Evolutionary conservation across 2,888 invertebrate species (phyloP).

Genomic region (Pachydiplax longipennis): DNA sequence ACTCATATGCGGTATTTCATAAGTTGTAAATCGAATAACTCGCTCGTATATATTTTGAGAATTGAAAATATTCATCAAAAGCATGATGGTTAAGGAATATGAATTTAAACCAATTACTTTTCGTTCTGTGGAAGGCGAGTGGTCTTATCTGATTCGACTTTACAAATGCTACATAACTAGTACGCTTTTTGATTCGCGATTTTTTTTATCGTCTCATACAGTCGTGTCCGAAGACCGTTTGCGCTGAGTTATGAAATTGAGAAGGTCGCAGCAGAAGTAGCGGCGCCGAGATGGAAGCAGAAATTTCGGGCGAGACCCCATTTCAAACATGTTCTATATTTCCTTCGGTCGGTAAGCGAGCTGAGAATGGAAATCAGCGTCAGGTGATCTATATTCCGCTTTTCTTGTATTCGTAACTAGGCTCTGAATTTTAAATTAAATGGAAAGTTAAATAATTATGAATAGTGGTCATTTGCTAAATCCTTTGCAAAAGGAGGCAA

Average conservation of each 20-base stretch:
- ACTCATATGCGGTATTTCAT: background rate
- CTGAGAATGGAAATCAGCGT: background rate
- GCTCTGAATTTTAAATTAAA: background rate
- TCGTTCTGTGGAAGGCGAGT: background rate
- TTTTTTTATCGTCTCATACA: background rate
- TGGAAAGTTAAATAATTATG: background rate
- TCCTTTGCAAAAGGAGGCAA: background rate
- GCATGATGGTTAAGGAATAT: background rate
- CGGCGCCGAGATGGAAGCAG: background rate
- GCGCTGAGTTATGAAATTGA: background rate
- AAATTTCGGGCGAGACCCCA: background rate
- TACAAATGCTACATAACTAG: too few species aligned
- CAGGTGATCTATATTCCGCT: background rate
- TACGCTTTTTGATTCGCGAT: background rate
- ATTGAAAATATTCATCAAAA: too few species aligned
- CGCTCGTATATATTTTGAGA: too few species aligned
- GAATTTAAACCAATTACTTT: background rate
- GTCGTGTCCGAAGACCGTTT: background rate
- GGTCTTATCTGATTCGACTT: too few species aligned
- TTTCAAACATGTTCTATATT: background rate
- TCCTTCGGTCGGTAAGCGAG: background rate
- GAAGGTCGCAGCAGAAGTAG: background rate
- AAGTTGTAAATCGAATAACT: too few species aligned
- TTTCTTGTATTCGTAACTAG: background rate
- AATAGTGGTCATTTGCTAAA: background rate